These are phyloP conservation scores for Turritopsis dohrnii DNA, from an alignment of 30 jellyfish, hydroid and myxozoan species.

Conservation along the genomic window DNA sequence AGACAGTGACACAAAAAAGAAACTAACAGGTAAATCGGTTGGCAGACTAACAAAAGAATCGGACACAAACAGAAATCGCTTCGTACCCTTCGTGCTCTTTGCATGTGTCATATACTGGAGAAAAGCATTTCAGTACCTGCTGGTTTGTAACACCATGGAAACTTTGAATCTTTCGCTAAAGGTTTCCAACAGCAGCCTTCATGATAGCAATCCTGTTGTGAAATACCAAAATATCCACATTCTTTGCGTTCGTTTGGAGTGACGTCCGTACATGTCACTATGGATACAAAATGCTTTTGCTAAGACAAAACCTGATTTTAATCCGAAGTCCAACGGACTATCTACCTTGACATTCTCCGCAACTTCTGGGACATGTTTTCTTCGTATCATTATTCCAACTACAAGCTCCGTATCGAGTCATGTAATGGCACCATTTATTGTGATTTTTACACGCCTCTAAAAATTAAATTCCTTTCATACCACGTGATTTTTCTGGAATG, in stretches of 20 bases:
- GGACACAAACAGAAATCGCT: no score
- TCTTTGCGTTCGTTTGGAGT: background rate
- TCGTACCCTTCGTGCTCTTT: no score
- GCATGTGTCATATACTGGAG: no score
- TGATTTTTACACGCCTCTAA: slow-evolving; percentile 11
- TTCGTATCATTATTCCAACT: slow-evolving; percentile 14
- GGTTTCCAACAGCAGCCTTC: slow-evolving; percentile 18
- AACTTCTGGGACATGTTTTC: slow-evolving; percentile 20
- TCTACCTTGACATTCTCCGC: slow-evolving; percentile 14
- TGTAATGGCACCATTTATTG: slow-evolving; percentile 10
- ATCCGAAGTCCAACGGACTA: background rate
- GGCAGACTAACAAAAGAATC: no score
- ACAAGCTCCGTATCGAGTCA: slow-evolving; percentile 21
- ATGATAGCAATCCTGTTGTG: background rate
- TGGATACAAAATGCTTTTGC: background rate
- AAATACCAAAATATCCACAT: slow-evolving; percentile 13
- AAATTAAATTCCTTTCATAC: no score
- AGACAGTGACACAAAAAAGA: no score
- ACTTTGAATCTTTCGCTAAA: background rate
- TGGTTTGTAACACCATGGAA: slow-evolving; percentile 13
- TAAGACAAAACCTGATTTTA: background rate
- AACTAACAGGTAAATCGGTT: no score
- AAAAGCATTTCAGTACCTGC: background rate
- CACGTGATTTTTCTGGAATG: no score
- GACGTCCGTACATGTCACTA: background rate